Conservation (phyloP, 2,113 vertebrate genomes). For the Trochalopteron elliotii region DNA sequence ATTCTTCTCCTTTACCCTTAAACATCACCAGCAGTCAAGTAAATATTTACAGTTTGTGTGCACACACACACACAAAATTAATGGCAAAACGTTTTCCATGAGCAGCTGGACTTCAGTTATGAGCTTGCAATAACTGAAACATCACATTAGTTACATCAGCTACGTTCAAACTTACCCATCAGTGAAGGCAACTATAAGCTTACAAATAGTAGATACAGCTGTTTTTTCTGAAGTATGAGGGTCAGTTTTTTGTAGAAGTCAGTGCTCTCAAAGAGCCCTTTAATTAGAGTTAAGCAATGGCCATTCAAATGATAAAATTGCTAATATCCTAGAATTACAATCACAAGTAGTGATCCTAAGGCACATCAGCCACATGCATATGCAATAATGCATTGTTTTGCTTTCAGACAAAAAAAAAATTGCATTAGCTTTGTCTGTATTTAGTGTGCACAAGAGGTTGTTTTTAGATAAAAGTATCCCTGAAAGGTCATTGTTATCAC, state of each 20-base stretch:
- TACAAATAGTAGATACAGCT: conserved; percentile 43
- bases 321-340: conserved; percentile 31
- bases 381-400: conserved; percentile 41
- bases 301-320: conserved; percentile 18
- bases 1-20: not conserved
- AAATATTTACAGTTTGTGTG: conserved; percentile 53
- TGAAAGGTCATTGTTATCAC: conserved; percentile 73
- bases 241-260: not conserved
- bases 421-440: conserved; percentile 41
- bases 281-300: conserved; percentile 34
- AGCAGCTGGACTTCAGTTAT: conserved; percentile 52
- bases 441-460: conserved; percentile 51
- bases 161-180: not conserved
- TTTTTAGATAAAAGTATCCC: conserved; percentile 72
- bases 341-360: conserved; percentile 75
- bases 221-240: not conserved
- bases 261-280: conserved; percentile 47
- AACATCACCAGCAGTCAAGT: conserved; percentile 41
- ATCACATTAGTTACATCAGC: conserved; percentile 1
- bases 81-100: conserved; percentile 32
- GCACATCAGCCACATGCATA: conserved; percentile 71
- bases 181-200: conserved; percentile 8
- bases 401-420: conserved; percentile 9
- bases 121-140: conserved; percentile 38
- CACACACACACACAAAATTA: conserved; percentile 16